A percentile compares a stretch with the other conserved stretches of the same genome.
Evolutionary conservation across 1,140 invertebrate species (phyloP).

Genomic region (Temnothorax curvispinosus): DNA sequence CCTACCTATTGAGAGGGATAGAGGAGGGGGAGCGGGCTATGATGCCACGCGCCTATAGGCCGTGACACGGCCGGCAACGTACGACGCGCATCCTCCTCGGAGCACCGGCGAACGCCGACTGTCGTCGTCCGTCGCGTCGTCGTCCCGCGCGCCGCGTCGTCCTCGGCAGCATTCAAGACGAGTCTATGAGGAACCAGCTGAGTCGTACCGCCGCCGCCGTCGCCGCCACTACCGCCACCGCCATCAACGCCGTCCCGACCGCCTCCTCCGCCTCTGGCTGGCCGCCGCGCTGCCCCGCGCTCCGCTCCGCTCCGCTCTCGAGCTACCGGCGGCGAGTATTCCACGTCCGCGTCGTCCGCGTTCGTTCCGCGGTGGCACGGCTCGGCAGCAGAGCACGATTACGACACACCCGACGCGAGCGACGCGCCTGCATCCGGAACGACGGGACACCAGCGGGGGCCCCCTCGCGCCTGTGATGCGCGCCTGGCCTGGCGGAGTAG

Average conservation of each 20-base stretch:
- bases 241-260: background rate
- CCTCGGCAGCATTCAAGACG: slow-evolving; percentile 60
- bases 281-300: background rate
- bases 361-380: background rate
- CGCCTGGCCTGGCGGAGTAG: background rate
- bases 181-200: slow-evolving; percentile 66
- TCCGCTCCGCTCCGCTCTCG: background rate
- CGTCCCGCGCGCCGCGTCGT: slow-evolving; percentile 52
- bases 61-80: slow-evolving; percentile 63
- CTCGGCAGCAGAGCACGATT: background rate
- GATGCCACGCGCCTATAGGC: slow-evolving; percentile 60
- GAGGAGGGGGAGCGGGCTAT: slow-evolving; percentile 46
- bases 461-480: too few species aligned
- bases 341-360: background rate
- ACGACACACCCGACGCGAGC: slow-evolving; percentile 33
- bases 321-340: slow-evolving; percentile 3
- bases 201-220: slow-evolving; percentile 14
- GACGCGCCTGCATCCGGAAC: slow-evolving; percentile 34
- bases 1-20: background rate
- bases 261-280: background rate
- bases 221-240: background rate
- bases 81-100: slow-evolving; percentile 68
- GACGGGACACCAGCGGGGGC: background rate
- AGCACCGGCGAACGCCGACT: slow-evolving; percentile 76
- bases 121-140: slow-evolving; percentile 5